Evolutionary conservation across 2,797 vertebrate species (phyloP).

Genomic region (Nothura maculosa): DNA sequence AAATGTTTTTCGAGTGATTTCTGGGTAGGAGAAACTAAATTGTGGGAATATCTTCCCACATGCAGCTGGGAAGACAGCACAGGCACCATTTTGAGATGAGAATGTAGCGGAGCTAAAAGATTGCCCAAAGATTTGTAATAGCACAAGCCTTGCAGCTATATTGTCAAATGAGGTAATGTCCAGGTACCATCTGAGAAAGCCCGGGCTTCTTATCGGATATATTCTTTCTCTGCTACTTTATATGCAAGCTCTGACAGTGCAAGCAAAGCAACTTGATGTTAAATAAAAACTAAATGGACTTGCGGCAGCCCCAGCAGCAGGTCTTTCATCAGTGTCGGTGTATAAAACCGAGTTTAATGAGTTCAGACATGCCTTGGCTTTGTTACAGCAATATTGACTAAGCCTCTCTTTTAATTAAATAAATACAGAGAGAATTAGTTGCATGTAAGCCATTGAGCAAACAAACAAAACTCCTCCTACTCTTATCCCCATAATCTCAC

Average conservation of each 20-base stretch:
- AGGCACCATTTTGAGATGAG: slow-evolving; percentile 16
- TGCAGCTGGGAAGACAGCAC: neutral
- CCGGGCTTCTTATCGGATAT: neutral
- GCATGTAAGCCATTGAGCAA: neutral
- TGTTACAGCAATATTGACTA: slow-evolving; percentile 43
- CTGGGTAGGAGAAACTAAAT: slow-evolving; percentile 2
- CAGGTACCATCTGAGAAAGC: neutral
- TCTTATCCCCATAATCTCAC: neutral
- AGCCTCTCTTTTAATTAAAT: slow-evolving; percentile 39
- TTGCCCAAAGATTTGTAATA: neutral
- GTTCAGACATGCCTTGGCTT: slow-evolving; percentile 53
- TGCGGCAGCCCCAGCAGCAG: slow-evolving; percentile 31
- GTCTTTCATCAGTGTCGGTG: slow-evolving; percentile 45
- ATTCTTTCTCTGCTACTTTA: slow-evolving; percentile 1
- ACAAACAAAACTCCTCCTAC: neutral
- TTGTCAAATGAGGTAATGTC: neutral
- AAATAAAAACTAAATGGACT: slow-evolving; percentile 49
- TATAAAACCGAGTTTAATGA: slow-evolving; percentile 35
- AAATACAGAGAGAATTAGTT: slow-evolving; percentile 43
- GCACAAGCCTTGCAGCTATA: neutral
- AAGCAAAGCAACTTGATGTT: slow-evolving; percentile 23
- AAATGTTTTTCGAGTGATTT: slow-evolving; percentile 1
- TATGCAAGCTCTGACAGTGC: slow-evolving; percentile 42
- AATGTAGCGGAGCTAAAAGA: neutral
- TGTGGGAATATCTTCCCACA: slow-evolving; percentile 46